Evolutionary conservation across 1,140 invertebrate species (phyloP).

Genomic region (Cryptotermes secundus): DNA sequence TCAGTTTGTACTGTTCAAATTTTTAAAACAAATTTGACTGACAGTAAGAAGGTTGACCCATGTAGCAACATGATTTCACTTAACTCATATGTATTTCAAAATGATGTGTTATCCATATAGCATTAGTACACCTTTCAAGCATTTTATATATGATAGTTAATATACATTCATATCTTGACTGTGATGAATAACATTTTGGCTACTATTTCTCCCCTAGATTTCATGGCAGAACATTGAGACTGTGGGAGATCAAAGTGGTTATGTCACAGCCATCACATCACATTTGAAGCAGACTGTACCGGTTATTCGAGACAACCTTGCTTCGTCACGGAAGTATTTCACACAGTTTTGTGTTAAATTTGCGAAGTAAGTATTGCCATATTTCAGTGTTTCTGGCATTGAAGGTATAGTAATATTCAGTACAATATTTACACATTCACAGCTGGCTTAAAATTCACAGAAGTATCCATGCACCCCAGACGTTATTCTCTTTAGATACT

Average conservation of each 20-base stretch:
- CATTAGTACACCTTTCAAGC: no score
- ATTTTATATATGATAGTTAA: no score
- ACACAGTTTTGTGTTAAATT: slow-evolving; percentile 97
- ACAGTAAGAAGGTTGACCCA: no score
- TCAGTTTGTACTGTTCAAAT: no score
- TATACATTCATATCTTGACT: no score
- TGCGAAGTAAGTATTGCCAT: slow-evolving; percentile 62
- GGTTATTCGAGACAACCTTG: slow-evolving; percentile 86
- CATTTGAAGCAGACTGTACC: slow-evolving; percentile 90
- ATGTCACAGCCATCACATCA: slow-evolving; percentile 85
- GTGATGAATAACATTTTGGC: background rate
- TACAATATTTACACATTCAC: background rate
- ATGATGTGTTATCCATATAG: no score
- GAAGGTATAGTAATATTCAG: background rate
- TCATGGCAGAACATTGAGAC: slow-evolving; percentile 89
- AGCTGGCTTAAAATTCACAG: no score
- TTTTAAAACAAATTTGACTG: no score
- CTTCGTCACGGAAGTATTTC: slow-evolving; percentile 95
- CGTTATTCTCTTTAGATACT: no score
- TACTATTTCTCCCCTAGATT: slow-evolving; percentile 57
- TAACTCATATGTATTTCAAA: no score
- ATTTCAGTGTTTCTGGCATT: background rate
- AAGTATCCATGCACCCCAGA: no score
- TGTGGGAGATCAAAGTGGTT: slow-evolving; percentile 96
- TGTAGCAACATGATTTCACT: no score